These are phyloP conservation scores for Ochropacha duplaris DNA, from an alignment of 2,888 invertebrate genomes.

Conservation along the genomic window DNA sequence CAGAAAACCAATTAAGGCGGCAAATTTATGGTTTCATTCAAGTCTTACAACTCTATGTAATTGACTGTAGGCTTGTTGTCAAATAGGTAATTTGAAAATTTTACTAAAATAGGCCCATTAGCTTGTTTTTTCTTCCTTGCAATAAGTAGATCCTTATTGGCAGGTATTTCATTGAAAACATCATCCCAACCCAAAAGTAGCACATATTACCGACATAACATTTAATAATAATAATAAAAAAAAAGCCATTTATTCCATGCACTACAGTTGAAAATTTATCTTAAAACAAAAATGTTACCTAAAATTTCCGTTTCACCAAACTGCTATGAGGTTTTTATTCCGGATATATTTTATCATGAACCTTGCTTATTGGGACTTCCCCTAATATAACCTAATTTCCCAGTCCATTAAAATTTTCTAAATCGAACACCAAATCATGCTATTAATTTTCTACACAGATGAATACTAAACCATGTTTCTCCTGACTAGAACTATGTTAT, in stretches of 20 bases:
- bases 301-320: too few relatives aligned
- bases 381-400: neutral
- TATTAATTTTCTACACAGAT: neutral
- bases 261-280: too few relatives aligned
- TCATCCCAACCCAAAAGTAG: too few relatives aligned
- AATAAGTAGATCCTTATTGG: too few relatives aligned
- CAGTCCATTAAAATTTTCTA: neutral
- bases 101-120: neutral
- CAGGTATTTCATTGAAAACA: too few relatives aligned
- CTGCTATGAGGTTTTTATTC: too few relatives aligned
- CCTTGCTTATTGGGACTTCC: too few relatives aligned
- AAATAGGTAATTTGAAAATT: neutral
- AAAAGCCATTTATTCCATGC: too few relatives aligned
- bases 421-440: neutral
- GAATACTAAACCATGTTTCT: neutral
- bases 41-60: neutral
- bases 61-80: neutral
- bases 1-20: neutral
- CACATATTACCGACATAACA: too few relatives aligned
- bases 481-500: neutral
- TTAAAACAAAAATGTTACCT: too few relatives aligned
- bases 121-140: too few relatives aligned
- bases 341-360: neutral
- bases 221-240: too few relatives aligned
- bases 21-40: neutral